These are phyloP conservation scores for Styela clava DNA, from an alignment of 23 tunicate genomes.

Conservation along the genomic window DNA sequence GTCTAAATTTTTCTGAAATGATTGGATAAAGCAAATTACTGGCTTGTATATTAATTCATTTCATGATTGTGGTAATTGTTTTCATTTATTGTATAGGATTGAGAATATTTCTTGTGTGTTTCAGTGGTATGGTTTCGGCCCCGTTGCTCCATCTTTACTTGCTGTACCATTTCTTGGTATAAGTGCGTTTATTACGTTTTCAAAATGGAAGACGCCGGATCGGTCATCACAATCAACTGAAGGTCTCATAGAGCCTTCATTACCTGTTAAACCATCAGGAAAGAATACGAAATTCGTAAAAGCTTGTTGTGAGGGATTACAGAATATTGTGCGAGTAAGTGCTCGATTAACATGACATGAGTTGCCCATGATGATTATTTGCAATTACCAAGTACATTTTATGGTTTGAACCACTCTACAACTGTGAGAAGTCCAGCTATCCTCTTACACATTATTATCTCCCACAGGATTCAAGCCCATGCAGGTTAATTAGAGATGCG, in stretches of 20 bases:
- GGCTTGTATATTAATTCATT: no score
- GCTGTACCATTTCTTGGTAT: conserved; percentile 55
- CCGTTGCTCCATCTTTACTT: conserved; percentile 79
- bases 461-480: no score
- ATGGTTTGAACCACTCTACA: not conserved
- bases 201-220: conserved; percentile 43
- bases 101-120: no score
- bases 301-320: conserved; percentile 26
- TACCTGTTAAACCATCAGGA: not conserved
- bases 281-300: conserved; percentile 5
- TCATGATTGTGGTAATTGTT: no score
- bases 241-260: conserved; percentile 10
- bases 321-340: conserved; percentile 26
- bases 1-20: no score
- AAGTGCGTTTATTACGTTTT: conserved; percentile 23
- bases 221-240: not conserved
- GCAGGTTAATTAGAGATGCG: no score
- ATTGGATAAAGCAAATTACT: no score
- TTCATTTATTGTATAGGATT: no score
- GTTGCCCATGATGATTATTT: not conserved
- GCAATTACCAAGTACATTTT: not conserved
- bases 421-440: no score
- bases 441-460: no score
- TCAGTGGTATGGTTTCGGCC: conserved; percentile 50
- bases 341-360: no score